Percentiles rank a stretch among this genome's conserved stretches.
phyloP scores from a whole-genome alignment of 2,113 vertebrate genomes.

The Bubo blakistoni region DNA sequence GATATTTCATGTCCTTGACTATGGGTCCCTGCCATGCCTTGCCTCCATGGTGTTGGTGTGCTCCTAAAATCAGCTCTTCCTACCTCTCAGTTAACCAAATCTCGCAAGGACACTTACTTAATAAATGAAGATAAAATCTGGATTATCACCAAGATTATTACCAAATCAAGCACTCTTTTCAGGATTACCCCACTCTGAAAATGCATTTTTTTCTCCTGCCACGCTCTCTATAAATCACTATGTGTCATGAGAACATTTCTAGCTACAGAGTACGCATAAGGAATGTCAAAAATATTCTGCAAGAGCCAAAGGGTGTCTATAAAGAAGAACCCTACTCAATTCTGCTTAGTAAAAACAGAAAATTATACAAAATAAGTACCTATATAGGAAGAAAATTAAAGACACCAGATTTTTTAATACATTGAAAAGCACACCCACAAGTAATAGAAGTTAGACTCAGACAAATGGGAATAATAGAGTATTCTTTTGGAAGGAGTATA shows the following conservation, averaged over 20 bases:
- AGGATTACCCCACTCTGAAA: background rate
- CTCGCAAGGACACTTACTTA: background rate
- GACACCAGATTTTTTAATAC: background rate
- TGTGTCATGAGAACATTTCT: background rate
- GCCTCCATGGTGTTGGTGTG: fast-evolving
- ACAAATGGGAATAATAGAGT: background rate
- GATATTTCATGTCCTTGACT: background rate
- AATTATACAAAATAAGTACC: background rate
- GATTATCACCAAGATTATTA: background rate
- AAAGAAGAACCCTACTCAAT: background rate
- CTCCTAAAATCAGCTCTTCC: background rate
- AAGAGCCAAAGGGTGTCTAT: background rate
- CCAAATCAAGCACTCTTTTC: background rate
- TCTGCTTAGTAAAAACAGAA: background rate
- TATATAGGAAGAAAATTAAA: background rate
- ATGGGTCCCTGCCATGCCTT: background rate
- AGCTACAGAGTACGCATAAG: background rate
- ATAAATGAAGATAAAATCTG: background rate
- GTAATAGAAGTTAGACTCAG: background rate
- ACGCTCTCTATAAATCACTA: background rate
- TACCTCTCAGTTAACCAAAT: background rate
- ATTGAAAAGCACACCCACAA: background rate
- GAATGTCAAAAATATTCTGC: background rate
- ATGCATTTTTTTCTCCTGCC: fast-evolving
- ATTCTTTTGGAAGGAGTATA: background rate